Base-by-base conservation (phyloP, 2,888 invertebrate species). In the Agelastica alni region DNA sequence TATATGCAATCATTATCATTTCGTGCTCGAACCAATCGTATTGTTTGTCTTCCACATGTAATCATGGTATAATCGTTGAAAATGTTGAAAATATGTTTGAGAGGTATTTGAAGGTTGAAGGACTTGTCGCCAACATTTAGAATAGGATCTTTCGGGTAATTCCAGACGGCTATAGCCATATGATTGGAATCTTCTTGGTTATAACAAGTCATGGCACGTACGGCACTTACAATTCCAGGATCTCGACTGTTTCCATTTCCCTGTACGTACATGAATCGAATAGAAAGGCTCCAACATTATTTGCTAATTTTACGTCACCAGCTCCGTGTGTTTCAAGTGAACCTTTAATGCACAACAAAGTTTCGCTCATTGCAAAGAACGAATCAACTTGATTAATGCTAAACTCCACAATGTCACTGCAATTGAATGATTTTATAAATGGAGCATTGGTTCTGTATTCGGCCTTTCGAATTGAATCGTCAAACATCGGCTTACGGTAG, bases 391-490 rank as follows among this genome's bases (percentile, higher is more conserved):
- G 58, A 37, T 64, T 58, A 13, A 64, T 58, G 3, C 9, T 45
- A 37, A 63, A 59, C 36, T 59, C 55, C 3, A 64, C 51, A 13
- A 42, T 49, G 52, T 63, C 64, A 41, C 36, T 60, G 17, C 57
- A 47, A n/a, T 57, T 30, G 43, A 61, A 61, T 7, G 56, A 62
- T 68, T 69, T 56, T 1, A 51, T 45, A 18, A 39, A 58, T 3
- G 62, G 55, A 17, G 49, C 28, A n/a, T 20, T 64, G 3, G 58
- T 56, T 31, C 57, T 53, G 31, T 28, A 34, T 51, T 60, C 57
- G n/a, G 36, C 42, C 43, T 46, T 32, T 12, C 22, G 20, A 26
- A 63, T 46, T 30, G 42, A 44, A 7, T 56, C 56, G 52, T 59
- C 60, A 22, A 28, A 48, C 42, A 4, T n/a, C 5, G 51, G 51